phyloP scores from a whole-genome alignment of 2,113 vertebrate species.

The Hylia prasina region DNA sequence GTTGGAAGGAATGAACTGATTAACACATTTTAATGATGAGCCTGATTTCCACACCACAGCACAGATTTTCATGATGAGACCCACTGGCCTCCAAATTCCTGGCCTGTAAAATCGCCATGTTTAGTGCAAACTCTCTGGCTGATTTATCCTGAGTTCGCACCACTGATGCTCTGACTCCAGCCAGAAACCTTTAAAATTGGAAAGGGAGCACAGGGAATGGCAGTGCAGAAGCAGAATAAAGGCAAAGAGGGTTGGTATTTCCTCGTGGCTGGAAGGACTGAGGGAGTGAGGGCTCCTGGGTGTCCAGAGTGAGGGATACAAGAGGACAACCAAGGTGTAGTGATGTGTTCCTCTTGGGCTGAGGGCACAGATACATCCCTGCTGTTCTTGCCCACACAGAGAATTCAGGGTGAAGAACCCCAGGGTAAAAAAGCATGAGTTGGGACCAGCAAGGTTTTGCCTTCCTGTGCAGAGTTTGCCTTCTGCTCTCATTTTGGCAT shows the following conservation, averaged over 20 bases:
- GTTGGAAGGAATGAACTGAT: not conserved
- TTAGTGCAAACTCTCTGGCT: not conserved
- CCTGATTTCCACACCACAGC: not conserved
- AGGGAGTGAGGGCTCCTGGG: not conserved
- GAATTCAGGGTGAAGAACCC: not conserved
- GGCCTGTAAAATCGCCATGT: not conserved
- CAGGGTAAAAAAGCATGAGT: accelerated
- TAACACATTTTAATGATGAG: not conserved
- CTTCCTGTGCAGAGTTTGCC: not conserved
- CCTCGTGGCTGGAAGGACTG: accelerated
- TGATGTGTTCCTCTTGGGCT: accelerated
- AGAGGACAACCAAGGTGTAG: not conserved
- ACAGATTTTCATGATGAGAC: not conserved
- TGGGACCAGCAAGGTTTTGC: not conserved
- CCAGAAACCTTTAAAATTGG: not conserved
- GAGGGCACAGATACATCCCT: not conserved
- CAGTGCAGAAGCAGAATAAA: not conserved
- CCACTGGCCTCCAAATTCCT: not conserved
- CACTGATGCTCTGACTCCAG: not conserved
- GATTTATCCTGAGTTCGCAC: not conserved
- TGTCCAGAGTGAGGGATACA: not conserved
- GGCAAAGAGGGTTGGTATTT: not conserved
- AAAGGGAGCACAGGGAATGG: not conserved
- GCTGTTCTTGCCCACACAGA: too few relatives aligned
- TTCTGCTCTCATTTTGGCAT: not conserved